phyloP scores from a whole-genome alignment of 2,797 vertebrate species.

The Hybognathus amarus region DNA sequence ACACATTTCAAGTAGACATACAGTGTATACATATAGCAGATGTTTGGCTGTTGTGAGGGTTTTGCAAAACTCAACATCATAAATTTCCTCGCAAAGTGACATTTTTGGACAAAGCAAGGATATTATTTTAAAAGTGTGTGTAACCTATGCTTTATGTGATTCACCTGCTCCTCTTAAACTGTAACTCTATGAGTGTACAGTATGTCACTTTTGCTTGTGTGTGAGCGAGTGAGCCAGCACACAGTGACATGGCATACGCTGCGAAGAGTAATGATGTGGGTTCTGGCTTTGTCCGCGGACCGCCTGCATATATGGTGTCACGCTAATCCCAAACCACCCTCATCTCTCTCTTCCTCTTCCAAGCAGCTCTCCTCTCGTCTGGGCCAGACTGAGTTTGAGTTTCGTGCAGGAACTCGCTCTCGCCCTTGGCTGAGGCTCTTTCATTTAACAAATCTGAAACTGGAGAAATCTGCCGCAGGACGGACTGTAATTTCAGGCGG shows the following conservation, averaged over 20 bases:
- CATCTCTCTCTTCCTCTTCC: slow-evolving; percentile 41
- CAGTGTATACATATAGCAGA: background rate
- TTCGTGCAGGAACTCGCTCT: slow-evolving; percentile 26
- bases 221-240: slow-evolving; percentile 5
- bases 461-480: background rate
- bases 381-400: slow-evolving; percentile 4
- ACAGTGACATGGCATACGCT: background rate
- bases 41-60: background rate
- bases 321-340: slow-evolving; percentile 32
- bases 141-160: too few relatives aligned
- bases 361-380: background rate
- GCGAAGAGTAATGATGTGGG: slow-evolving; percentile 37
- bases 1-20: background rate
- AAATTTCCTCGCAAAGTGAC: background rate
- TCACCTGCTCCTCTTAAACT: slow-evolving; percentile 29
- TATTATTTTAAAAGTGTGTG: background rate
- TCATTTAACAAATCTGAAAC: slow-evolving; percentile 7
- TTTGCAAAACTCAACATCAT: background rate
- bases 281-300: slow-evolving; percentile 44
- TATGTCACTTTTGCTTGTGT: slow-evolving; percentile 18
- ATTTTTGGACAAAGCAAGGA: background rate
- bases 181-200: slow-evolving; percentile 1
- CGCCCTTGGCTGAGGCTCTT: background rate
- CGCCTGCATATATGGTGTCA: slow-evolving; percentile 41
- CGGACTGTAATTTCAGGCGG: background rate